Conservation (phyloP, 2,888 invertebrate genomes). For the Heteromyza rotundicornis region DNA sequence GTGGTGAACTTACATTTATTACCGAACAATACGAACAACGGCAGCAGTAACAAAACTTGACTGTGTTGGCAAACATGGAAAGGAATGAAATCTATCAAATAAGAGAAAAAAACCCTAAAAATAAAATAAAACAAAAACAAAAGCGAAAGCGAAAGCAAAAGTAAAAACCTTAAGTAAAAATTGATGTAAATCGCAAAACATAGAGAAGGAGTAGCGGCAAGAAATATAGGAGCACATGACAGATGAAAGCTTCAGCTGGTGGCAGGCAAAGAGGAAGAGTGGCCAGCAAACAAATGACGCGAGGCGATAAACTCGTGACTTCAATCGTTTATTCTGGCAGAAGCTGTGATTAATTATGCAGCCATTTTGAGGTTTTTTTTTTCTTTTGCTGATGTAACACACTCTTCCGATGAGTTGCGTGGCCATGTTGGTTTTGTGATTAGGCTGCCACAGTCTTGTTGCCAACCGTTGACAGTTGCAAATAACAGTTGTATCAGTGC, state of each 20-base stretch:
- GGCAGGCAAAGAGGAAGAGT: background rate
- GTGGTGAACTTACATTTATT: background rate
- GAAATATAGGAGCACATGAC: too few species aligned
- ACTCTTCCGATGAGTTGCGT: background rate
- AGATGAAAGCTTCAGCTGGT: background rate
- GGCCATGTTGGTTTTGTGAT: background rate
- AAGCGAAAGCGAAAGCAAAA: too few species aligned
- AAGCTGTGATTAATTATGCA: slow-evolving; percentile 2
- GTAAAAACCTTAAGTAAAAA: slow-evolving; percentile 1
- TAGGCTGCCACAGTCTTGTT: background rate
- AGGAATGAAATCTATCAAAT: background rate
- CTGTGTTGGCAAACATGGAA: background rate
- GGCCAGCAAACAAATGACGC: slow-evolving; percentile 11
- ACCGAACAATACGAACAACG: background rate
- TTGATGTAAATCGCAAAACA: background rate
- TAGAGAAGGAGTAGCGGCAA: too few species aligned
- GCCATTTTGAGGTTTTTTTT: background rate
- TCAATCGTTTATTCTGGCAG: slow-evolving; percentile 13
- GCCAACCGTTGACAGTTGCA: slow-evolving; percentile 2
- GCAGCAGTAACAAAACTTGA: background rate
- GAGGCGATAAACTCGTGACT: slow-evolving; percentile 21
- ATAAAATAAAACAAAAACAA: too few species aligned
- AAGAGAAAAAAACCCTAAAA: background rate
- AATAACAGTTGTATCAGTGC: background rate
- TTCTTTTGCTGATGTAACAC: background rate